Conservation (phyloP, 2,888 invertebrate genomes). For the Aspidiotus rigidus region DNA sequence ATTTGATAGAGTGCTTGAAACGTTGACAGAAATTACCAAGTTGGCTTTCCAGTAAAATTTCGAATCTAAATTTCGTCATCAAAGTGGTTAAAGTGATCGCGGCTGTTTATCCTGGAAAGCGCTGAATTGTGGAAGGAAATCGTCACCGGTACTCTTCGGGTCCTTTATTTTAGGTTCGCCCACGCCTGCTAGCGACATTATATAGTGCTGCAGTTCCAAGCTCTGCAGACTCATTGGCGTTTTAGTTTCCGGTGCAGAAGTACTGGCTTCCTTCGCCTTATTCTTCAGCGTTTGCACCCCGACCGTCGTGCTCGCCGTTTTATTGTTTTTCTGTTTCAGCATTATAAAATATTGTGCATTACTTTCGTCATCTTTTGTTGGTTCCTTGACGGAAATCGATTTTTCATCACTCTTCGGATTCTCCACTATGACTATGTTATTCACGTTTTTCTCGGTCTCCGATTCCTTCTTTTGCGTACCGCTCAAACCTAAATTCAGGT, state of each 20-base stretch:
- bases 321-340: conserved; percentile 13
- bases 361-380: conserved; percentile 8
- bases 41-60: too few species aligned
- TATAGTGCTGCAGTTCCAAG: conserved; percentile 23
- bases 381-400: conserved; percentile 18
- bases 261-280: not conserved
- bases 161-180: too few species aligned
- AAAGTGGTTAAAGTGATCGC: too few species aligned
- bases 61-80: too few species aligned
- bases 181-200: conserved; percentile 25
- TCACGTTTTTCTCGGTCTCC: not conserved
- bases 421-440: conserved; percentile 8
- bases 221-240: conserved; percentile 13
- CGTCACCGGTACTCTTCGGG: too few species aligned
- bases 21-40: too few species aligned
- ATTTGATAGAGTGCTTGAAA: too few species aligned
- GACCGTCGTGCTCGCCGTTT: not conserved
- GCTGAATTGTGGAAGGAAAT: too few species aligned
- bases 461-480: conserved; percentile 12
- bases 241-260: not conserved
- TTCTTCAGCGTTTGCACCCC: not conserved
- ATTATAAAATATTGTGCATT: conserved; percentile 26
- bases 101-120: too few species aligned
- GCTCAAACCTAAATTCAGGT: conserved; percentile 10
- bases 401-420: conserved; percentile 2